Evolutionary conservation across 2,888 invertebrate species (phyloP), one percentile per base, ranked within the genome.

Genomic region (Ischnus inquisitorius): DNA sequence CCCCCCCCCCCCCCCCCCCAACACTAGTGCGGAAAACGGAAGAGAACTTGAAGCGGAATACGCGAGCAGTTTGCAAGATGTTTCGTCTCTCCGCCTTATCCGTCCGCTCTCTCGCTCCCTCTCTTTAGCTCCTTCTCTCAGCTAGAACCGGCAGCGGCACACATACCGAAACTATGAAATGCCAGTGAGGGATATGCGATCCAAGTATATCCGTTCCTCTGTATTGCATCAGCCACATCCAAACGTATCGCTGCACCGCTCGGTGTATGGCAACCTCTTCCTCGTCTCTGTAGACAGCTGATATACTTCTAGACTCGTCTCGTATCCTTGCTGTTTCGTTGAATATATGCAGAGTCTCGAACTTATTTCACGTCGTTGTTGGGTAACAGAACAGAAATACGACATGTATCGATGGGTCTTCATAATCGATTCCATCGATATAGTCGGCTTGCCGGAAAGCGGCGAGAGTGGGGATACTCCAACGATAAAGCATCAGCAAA

Each of bases 21-120:
- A 54, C 67, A 34, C 22, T 46, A 75, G 34, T 43, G 28, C 41
- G 69, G 74, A 39, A 41, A 69, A 19, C 65, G 65, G 57, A 79
- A 71, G 60, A 54, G 46, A 39, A 71, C 48, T 83, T 51, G 76
- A 28, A 57, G 65, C 43, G 60, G 51, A 72, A 76, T 76, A 83
- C 43, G 76, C 57, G 71, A 76, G 57, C 64, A 72, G 79, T 71
- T 79, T 79, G 65, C 65, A 79, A 79, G 51, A 79, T 67, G 83
- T 76, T 79, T 25, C 51, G 57, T 48, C 39, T 65, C 51, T 67
- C 39, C 19, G 48, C 68, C 60, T 28, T 62, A 67, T 75, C 48
- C 64, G 10, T 14, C 25, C 16, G 2, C 57, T 34, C 22, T 41
- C 51, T 22, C 1, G 10, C 3, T n/a, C 10, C 28, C 71, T 43